Base-by-base conservation (phyloP, 1,140 invertebrate species). In the Calosoma granatense region DNA sequence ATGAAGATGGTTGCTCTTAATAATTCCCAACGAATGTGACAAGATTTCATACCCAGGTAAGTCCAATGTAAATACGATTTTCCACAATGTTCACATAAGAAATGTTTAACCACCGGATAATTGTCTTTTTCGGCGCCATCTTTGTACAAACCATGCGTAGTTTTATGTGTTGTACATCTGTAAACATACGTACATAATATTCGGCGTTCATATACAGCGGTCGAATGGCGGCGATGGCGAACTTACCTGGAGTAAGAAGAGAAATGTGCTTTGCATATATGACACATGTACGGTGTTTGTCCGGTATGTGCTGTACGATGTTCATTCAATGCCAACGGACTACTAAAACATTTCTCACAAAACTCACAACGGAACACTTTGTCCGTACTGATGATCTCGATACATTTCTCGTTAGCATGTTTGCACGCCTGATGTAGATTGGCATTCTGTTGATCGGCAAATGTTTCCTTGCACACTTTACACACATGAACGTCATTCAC, bases 351-450 rank as follows among this genome's bases (percentile, higher is more conserved):
- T 71, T 70, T 74, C 58, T 78, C 76, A 53, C 76, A 78, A 43
- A 70, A 78, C 60, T 78, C 76, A 63, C 76, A 78, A 17, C 74
- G 62, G 57, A 74, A 75, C 0, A 74, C 74, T 61, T 74, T 74
- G 53, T 74, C 71, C 3, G 76, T 69, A 36, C 67, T 65, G 1
- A 74, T 67, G 0, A 72, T 68, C 0, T 70, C 59, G 11, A 73
- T 66, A 14, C 70, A 64, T 12, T 47, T 9, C 17, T 9, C 17
- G 4, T 17, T 17, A 9, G 9, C 41, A 47, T 47, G 41, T 17
- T 11, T 3, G 17, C 15, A 12, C 9, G 3, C 17, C 17, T 19
- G 43, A 41, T 39, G 58, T 56, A 74, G 72, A 68, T 72, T 65
- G 3, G 72, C 72, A 20, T 71, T 66, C 0, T 20, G 3, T 0